Evolutionary conservation across 2,113 vertebrate genomes (phyloP).

Genomic region (Cnemophilus loriae): DNA sequence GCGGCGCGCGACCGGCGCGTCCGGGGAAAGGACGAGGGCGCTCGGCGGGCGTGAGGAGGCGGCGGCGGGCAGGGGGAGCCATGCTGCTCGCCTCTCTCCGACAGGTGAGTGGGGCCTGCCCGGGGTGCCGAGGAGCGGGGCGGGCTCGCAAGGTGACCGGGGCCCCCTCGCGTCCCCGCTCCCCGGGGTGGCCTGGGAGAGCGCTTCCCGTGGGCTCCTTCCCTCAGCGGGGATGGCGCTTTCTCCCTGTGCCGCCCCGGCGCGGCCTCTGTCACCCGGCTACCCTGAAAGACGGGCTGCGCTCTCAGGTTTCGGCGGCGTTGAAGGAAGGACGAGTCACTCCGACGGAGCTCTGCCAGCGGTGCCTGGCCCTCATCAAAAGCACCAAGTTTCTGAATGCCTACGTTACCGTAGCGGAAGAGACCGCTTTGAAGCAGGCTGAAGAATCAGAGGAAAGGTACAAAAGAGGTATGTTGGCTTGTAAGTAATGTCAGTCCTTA

Average conservation of each 20-base stretch:
- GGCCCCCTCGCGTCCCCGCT: accelerated
- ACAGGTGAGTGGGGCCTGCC: slow-evolving; percentile 73
- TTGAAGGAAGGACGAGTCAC: slow-evolving; percentile 81
- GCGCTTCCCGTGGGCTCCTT: neutral
- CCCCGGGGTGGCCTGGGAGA: neutral
- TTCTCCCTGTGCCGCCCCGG: accelerated
- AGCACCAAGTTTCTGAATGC: slow-evolving; percentile 86
- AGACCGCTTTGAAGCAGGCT: slow-evolving; percentile 85
- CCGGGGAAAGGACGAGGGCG: accelerated
- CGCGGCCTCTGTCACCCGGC: neutral
- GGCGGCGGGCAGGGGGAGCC: neutral
- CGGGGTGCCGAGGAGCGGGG: accelerated
- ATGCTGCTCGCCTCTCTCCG: slow-evolving; percentile 82
- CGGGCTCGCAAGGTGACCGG: neutral
- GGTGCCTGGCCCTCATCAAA: slow-evolving; percentile 83
- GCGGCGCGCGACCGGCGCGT: neutral
- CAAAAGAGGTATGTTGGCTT: slow-evolving; percentile 70
- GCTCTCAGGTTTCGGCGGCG: slow-evolving; percentile 79
- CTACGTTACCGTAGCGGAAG: slow-evolving; percentile 86
- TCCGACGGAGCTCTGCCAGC: slow-evolving; percentile 87
- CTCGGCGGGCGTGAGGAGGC: neutral
- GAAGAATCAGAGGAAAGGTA: slow-evolving; percentile 82
- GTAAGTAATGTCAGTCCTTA: neutral
- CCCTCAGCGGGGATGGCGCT: neutral
- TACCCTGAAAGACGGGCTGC: neutral